phyloP scores from a whole-genome alignment of 2,797 vertebrate species.

The Galagoides demidoff region DNA sequence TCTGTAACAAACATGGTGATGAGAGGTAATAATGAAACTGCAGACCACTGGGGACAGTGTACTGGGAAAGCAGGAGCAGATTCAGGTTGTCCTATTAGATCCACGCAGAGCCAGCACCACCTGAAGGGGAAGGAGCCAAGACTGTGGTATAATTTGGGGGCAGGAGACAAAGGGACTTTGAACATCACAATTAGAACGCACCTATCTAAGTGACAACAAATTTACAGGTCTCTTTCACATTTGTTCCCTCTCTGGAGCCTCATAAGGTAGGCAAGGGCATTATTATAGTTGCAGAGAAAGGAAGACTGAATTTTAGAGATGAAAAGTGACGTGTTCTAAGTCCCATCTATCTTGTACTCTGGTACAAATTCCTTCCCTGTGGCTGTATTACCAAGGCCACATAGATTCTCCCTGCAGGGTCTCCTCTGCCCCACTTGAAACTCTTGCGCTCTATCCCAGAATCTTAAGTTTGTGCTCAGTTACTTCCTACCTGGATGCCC shows the following conservation, averaged over 20 bases:
- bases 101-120: background rate
- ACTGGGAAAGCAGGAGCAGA: background rate
- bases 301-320: background rate
- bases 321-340: background rate
- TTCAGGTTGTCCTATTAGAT: background rate
- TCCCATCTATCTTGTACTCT: background rate
- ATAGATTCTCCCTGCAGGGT: background rate
- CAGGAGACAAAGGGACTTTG: background rate
- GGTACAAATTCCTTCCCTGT: background rate
- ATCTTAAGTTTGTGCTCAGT: background rate
- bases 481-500: background rate
- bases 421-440: background rate
- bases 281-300: background rate
- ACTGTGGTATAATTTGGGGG: too few relatives aligned
- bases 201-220: background rate
- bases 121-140: background rate
- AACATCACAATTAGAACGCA: background rate
- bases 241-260: background rate
- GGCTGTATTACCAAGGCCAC: background rate
- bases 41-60: background rate
- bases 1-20: slow-evolving; percentile 21
- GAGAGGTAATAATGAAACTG: background rate
- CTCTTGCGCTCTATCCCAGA: background rate
- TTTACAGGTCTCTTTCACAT: background rate
- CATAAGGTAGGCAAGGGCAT: background rate